These are phyloP conservation scores for Chouioia cunea DNA, from an alignment of 2,888 invertebrate species.

Conservation along the genomic window DNA sequence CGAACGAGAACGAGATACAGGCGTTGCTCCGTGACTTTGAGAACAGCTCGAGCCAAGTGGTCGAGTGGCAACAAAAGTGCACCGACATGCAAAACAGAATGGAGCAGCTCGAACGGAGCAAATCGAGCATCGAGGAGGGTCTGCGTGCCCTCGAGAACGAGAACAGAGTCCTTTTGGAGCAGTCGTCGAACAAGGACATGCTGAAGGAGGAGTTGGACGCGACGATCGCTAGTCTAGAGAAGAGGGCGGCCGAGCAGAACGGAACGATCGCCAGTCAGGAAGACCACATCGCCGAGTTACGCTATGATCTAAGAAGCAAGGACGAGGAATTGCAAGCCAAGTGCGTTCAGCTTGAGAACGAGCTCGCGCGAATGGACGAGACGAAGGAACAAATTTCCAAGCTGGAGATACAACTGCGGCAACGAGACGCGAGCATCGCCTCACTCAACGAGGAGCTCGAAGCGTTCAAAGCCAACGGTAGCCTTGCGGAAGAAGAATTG, in stretches of 20 bases:
- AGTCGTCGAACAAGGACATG: constrained; percentile 54
- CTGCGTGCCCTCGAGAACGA: constrained; percentile 69
- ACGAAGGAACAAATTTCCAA: constrained; percentile 68
- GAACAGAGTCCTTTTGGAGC: constrained; percentile 61
- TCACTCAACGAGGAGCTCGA: constrained; percentile 54
- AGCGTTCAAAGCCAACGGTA: constrained; percentile 47
- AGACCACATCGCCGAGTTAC: constrained; percentile 62
- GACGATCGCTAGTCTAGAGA: constrained; percentile 67
- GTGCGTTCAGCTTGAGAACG: constrained; percentile 54
- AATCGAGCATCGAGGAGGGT: constrained; percentile 70
- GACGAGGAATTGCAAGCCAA: constrained; percentile 66
- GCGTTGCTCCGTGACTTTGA: constrained; percentile 55
- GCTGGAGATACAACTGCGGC: constrained; percentile 70
- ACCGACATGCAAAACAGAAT: constrained; percentile 59
- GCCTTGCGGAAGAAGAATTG: constrained; percentile 52
- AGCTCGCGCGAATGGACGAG: constrained; percentile 57
- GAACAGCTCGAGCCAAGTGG: constrained; percentile 57
- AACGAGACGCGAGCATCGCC: constrained; percentile 72
- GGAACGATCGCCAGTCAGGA: constrained; percentile 52
- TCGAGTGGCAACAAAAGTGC: constrained; percentile 61
- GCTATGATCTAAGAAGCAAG: constrained; percentile 70
- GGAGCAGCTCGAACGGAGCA: constrained; percentile 62
- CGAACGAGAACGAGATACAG: constrained; percentile 47
- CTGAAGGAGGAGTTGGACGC: constrained; percentile 70
- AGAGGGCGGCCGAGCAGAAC: constrained; percentile 53